Percentiles rank a stretch among this genome's conserved stretches.
Conservation (phyloP, 2,797 vertebrate genomes). For the Margarornis squamiger region DNA sequence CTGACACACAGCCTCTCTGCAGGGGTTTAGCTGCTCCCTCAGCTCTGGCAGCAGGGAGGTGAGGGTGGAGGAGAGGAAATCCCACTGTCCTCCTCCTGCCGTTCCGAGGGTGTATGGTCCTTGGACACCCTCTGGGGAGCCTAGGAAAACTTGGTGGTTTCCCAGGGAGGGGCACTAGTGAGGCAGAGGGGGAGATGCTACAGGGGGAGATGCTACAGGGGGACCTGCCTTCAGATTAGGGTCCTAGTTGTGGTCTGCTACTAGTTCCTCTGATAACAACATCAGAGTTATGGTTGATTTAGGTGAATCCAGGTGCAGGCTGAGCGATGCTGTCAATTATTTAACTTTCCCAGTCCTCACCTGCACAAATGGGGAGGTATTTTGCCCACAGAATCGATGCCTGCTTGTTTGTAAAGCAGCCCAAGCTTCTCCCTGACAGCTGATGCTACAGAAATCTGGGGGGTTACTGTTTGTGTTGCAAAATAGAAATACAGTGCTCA, state of each 20-base stretch:
- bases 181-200: neutral
- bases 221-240: neutral
- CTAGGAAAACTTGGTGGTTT: neutral
- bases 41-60: neutral
- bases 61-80: neutral
- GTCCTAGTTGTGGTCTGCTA: neutral
- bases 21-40: neutral
- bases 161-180: rapidly evolving
- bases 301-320: neutral
- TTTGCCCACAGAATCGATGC: neutral
- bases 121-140: rapidly evolving
- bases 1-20: neutral
- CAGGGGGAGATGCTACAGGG: neutral
- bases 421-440: neutral
- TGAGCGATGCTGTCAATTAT: neutral
- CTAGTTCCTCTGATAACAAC: neutral
- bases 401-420: neutral
- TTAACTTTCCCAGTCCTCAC: neutral
- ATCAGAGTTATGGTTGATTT: neutral
- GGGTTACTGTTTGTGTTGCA: neutral
- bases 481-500: neutral
- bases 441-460: neutral
- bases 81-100: neutral
- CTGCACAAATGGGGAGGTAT: neutral
- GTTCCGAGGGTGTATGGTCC: rapidly evolving